Evolutionary conservation across 53 echinoderm and acorn worm genomes (phyloP).

Genomic region (Antedon mediterranea): DNA sequence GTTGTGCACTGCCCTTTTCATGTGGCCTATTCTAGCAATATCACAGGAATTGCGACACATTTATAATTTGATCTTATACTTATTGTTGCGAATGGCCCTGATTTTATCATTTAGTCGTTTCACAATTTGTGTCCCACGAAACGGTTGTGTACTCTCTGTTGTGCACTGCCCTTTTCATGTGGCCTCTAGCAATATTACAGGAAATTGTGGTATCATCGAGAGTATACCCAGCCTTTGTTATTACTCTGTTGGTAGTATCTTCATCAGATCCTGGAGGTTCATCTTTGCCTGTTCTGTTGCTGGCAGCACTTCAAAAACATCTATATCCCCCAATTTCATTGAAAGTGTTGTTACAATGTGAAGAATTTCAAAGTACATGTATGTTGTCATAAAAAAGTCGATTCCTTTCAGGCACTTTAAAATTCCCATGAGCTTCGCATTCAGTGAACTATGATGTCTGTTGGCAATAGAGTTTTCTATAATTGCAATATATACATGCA

Average conservation of each 20-base stretch:
- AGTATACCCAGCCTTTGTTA: slow-evolving; percentile 2
- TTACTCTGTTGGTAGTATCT: not conserved
- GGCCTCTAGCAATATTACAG: too few relatives aligned
- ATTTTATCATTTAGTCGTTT: too few relatives aligned
- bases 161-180: too few relatives aligned
- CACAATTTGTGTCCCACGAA: too few relatives aligned
- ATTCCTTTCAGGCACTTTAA: not conserved
- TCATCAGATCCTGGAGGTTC: slow-evolving; percentile 14
- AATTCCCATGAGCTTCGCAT: not conserved
- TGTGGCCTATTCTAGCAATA: too few relatives aligned
- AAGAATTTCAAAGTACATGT: slow-evolving; percentile 15
- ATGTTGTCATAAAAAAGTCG: not conserved
- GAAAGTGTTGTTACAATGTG: slow-evolving; percentile 22
- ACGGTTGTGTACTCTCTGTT: too few relatives aligned
- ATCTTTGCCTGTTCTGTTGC: slow-evolving; percentile 14
- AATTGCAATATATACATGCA: not conserved
- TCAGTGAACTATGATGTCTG: not conserved
- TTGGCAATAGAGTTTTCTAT: slow-evolving; percentile 5
- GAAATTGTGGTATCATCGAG: too few relatives aligned
- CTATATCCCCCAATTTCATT: slow-evolving; percentile 18
- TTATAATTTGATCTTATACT: too few relatives aligned
- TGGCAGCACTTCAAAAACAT: slow-evolving; percentile 22
- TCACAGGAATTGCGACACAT: too few relatives aligned
- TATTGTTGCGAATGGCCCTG: too few relatives aligned
- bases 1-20: too few relatives aligned